Base-by-base conservation (phyloP, 2,113 vertebrate genomes). In the Lethenteron camtschaticum region DNA sequence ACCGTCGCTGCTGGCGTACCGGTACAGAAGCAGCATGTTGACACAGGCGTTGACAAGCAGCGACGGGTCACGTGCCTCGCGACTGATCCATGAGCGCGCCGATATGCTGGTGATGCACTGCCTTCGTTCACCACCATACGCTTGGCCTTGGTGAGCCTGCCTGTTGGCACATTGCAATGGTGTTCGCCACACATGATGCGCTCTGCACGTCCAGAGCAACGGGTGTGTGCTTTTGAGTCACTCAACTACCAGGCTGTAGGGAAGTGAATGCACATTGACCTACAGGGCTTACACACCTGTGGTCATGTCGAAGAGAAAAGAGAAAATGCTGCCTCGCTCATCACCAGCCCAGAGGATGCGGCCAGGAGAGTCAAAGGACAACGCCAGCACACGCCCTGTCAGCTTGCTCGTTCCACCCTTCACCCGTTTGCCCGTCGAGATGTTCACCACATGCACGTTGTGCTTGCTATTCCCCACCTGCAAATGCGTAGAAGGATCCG, bases 301-400 rank as follows among this genome's bases (percentile, higher is more conserved):
- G 70, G 85, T 86, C 80, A 91, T 90, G 78, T 95, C 88, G 7
- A 94, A 95, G 66, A 95, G 84, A 81, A 94, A 95, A 56, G 89
- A 90, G 76, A 88, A 90, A 72, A 94, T 83, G 72, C 87, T 89
- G 56, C 90, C 89, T 0, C 84, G 79, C 77, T 95, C 90, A 12
- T 95, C 89, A 0, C 90, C 90, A 0, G 89, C 89, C 89, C 90
- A 95, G 3, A 95, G 84, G 74, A 95, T 85, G 58, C 80, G 82
- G 68, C 90, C 90, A 0, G 89, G 85, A 3, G 88, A 83, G 66
- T 92, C 90, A 24, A 95, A 95, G 69, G 89, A 94, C 6, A 95
- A 78, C 1, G 89, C 86, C 3, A 92, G 79, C 70, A 90, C 89
- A 0, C 86, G 79, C 14, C 89, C 88, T 0, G 88, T 90, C 69